phyloP scores from a whole-genome alignment of 2,797 vertebrate species.

The Dryobates pubescens region DNA sequence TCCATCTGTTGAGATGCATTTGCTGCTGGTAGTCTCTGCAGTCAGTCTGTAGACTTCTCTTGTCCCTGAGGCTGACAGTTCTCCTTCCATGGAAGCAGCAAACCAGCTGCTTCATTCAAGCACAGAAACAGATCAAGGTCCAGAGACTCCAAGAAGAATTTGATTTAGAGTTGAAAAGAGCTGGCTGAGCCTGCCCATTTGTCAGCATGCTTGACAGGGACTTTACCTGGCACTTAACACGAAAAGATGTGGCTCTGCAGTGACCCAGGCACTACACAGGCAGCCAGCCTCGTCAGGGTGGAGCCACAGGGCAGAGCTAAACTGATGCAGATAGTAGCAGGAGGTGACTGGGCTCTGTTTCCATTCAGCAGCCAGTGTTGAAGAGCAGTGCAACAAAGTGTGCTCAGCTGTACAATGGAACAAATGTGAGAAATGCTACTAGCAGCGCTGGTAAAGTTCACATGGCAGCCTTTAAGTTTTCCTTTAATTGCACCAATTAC shows the following conservation, averaged over 20 bases:
- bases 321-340: background rate
- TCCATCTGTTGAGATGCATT: fast-evolving
- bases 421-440: background rate
- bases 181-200: background rate
- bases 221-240: background rate
- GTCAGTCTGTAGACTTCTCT: background rate
- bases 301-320: background rate
- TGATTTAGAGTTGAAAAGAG: background rate
- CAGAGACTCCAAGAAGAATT: background rate
- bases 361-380: background rate
- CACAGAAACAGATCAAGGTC: background rate
- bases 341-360: background rate
- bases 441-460: background rate
- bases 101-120: background rate
- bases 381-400: background rate
- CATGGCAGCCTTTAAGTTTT: background rate
- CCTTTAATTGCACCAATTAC: background rate
- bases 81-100: background rate
- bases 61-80: background rate
- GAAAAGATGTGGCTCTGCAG: background rate
- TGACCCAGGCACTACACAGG: fast-evolving
- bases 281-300: background rate
- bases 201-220: background rate
- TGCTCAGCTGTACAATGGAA: background rate
- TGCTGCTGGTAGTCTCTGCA: background rate